phyloP scores from a whole-genome alignment of 2,113 vertebrate species.

The Lepisosteus oculatus region DNA sequence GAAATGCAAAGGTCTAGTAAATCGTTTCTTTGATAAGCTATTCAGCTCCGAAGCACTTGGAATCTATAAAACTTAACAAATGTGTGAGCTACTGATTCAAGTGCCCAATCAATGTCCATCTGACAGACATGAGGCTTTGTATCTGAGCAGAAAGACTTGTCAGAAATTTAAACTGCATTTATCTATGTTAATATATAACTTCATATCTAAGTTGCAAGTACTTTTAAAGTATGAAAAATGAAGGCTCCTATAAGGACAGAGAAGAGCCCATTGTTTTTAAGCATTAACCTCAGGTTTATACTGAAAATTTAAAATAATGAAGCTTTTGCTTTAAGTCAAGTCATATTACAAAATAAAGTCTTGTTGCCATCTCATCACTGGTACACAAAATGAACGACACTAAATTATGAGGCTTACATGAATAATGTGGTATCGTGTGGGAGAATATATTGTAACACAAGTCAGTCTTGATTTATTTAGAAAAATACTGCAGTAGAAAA shows the following conservation, averaged over 20 bases:
- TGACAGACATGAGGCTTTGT: slow-evolving; percentile 24
- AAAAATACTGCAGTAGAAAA: too few relatives aligned
- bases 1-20: slow-evolving; percentile 44
- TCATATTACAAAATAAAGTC: too few relatives aligned
- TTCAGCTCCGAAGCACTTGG: slow-evolving; percentile 34
- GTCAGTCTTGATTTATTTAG: too few relatives aligned
- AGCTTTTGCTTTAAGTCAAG: too few relatives aligned
- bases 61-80: slow-evolving; percentile 40
- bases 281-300: neutral
- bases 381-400: too few relatives aligned
- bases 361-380: too few relatives aligned
- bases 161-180: slow-evolving; percentile 39
- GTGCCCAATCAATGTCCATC: slow-evolving; percentile 40
- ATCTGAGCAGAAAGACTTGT: slow-evolving; percentile 37
- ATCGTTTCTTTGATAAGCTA: slow-evolving; percentile 42
- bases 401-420: too few relatives aligned
- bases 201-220: neutral
- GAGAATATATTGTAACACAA: too few relatives aligned
- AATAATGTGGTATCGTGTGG: too few relatives aligned
- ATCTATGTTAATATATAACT: slow-evolving; percentile 16
- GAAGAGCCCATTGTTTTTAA: neutral
- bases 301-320: too few relatives aligned
- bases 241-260: too few relatives aligned
- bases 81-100: slow-evolving; percentile 35
- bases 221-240: neutral